Conservation (phyloP, 2,888 invertebrate genomes). For the Anthrax anthrax region DNA sequence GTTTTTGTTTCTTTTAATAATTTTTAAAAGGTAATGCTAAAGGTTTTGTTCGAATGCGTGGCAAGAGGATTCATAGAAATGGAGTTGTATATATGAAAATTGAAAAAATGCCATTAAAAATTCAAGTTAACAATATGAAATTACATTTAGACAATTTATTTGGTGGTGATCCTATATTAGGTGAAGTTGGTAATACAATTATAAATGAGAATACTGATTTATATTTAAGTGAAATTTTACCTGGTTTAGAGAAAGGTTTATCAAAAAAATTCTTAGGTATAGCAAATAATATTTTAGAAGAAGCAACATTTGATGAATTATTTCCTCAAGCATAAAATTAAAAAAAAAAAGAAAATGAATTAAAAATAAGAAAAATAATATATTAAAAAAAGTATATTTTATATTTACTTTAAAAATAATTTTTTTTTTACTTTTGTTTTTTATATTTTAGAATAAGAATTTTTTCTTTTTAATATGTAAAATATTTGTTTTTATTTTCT, state of each 20-base stretch:
- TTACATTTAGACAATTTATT: slow-evolving; percentile 30
- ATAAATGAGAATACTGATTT: slow-evolving; percentile 32
- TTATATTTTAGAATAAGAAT: no score
- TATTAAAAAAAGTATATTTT: neutral
- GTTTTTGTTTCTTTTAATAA: neutral
- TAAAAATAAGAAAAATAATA: neutral
- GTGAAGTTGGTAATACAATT: slow-evolving; percentile 29
- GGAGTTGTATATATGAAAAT: slow-evolving; percentile 30
- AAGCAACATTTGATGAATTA: slow-evolving; percentile 34
- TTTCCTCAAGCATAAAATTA: slow-evolving; percentile 22
- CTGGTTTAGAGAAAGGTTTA: slow-evolving; percentile 29
- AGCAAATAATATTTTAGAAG: slow-evolving; percentile 28
- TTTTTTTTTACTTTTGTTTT: no score
- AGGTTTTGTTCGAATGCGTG: slow-evolving; percentile 29
- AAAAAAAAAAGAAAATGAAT: neutral
- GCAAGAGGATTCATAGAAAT: slow-evolving; percentile 20
- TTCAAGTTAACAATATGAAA: slow-evolving; percentile 26
- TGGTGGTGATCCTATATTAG: slow-evolving; percentile 28
- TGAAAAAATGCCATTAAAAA: slow-evolving; percentile 26
- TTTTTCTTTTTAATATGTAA: no score
- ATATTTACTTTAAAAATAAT: no score
- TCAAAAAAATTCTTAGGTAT: slow-evolving; percentile 30
- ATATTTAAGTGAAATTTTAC: slow-evolving; percentile 30
- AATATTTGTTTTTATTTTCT: no score
- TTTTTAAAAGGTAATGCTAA: slow-evolving; percentile 25